Base-by-base conservation (phyloP, 2,888 invertebrate species). In the Drosophila fungiperda region DNA sequence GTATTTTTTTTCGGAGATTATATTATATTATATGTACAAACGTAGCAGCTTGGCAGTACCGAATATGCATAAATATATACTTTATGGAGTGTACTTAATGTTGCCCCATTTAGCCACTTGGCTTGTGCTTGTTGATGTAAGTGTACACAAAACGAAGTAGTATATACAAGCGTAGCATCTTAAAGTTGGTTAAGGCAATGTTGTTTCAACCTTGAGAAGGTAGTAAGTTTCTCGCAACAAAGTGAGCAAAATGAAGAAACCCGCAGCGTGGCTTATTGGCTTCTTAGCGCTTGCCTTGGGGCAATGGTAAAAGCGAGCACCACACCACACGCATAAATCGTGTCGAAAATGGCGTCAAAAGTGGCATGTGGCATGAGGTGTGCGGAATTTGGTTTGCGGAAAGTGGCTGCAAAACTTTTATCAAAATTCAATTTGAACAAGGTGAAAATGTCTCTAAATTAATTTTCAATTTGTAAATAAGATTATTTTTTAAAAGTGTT, bases 391-490 rank as follows among this genome's bases (percentile, higher is more conserved):
- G 66, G 45, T 29, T 23, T 7, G 57, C 2, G 58, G 48, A 36
- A 67, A 20, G 45, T 48, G 60, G 45, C 38, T 71, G 66, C 50
- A 52, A 77, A 77, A 75, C 83, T 83, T 83, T 82, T 83, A 83
- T 80, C 78, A 78, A 75, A 82, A 83, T 78, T 75, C 80, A 81
- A 82, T 83, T 82, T 83, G 73, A 63, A 52, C 75, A 75, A 73
- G 75, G 73, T 80, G 80, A 78, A 82, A 83, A 82, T 77, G 82
- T 74, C 68, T 80, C 68, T 70, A 59, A 77, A 76, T 69, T 73
- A 73, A 81, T 74, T 72, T 78, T 57, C 60, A 69, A 72, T 63
- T 48, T 70, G 66, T 61, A 66, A 81, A 75, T 68, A 63, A 71
- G 61, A 68, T 68, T 55, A 71, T 68, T 57, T 57, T 50, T 40